Conservation (phyloP, 2,113 vertebrate species). For the Neolamprologus sp. region DNA sequence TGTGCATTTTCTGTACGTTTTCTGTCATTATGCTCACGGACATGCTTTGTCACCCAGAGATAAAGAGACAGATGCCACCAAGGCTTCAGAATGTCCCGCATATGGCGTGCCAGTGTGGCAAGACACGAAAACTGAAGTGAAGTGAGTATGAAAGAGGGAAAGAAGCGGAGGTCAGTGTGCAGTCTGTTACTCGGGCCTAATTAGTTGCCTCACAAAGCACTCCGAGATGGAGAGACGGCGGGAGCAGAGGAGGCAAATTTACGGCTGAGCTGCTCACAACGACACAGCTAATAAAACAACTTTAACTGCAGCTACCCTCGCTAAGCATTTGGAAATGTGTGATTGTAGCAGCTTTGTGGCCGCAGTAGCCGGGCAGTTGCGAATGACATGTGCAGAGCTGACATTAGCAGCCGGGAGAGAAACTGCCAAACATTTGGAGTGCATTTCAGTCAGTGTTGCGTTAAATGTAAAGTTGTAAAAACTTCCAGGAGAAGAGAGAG, state of each 20-base stretch:
- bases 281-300: conserved; percentile 19
- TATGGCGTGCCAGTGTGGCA: not conserved
- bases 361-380: not conserved
- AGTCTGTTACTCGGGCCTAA: conserved; percentile 26
- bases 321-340: not conserved
- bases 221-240: not conserved
- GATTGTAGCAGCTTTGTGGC: conserved; percentile 1
- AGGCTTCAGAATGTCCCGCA: not conserved
- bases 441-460: not conserved
- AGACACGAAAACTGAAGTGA: not conserved
- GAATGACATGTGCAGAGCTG: not conserved
- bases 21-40: not conserved
- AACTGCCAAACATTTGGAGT: conserved; percentile 1
- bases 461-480: conserved; percentile 25
- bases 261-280: not conserved
- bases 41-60: not conserved
- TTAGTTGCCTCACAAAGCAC: conserved; percentile 6
- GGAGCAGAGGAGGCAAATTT: not conserved
- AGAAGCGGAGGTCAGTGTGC: not conserved
- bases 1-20: not conserved
- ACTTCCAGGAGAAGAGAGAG: not conserved
- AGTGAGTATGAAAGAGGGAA: not conserved
- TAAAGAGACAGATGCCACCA: not conserved
- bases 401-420: not conserved
- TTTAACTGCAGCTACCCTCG: not conserved